Conservation (phyloP, 2,888 invertebrate species). For the Gastracanthus pulcherrimus region DNA sequence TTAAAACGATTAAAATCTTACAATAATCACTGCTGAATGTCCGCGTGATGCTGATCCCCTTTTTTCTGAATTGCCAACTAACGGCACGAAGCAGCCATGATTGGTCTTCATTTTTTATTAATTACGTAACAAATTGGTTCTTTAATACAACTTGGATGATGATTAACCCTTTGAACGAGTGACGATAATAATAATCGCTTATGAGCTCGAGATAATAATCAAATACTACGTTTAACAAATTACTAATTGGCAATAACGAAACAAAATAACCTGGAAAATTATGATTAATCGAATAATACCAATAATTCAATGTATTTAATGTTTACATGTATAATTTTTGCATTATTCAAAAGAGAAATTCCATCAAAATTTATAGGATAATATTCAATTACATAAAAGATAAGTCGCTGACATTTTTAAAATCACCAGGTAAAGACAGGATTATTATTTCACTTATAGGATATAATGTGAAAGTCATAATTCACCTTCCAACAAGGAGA, state of each 20-base stretch:
- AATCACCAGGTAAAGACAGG: slow-evolving; percentile 2
- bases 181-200: slow-evolving; percentile 33
- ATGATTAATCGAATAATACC: neutral
- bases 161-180: slow-evolving; percentile 41
- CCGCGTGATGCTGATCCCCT: neutral
- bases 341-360: slow-evolving; percentile 2
- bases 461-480: slow-evolving; percentile 36
- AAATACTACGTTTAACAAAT: slow-evolving; percentile 26
- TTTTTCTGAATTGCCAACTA: slow-evolving; percentile 10
- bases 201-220: slow-evolving; percentile 14
- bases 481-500: slow-evolving; percentile 28
- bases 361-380: neutral
- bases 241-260: slow-evolving; percentile 45
- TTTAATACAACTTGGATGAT: neutral
- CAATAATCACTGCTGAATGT: neutral
- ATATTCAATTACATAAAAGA: slow-evolving; percentile 1
- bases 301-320: neutral
- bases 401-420: neutral
- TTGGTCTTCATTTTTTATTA: slow-evolving; percentile 4
- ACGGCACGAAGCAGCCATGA: slow-evolving; percentile 2
- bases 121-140: slow-evolving; percentile 31
- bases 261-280: slow-evolving; percentile 7
- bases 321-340: neutral
- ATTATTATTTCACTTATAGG: slow-evolving; percentile 21
- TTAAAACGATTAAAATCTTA: neutral